Conservation (phyloP, 1,140 invertebrate species). For the Planococcus citri region DNA sequence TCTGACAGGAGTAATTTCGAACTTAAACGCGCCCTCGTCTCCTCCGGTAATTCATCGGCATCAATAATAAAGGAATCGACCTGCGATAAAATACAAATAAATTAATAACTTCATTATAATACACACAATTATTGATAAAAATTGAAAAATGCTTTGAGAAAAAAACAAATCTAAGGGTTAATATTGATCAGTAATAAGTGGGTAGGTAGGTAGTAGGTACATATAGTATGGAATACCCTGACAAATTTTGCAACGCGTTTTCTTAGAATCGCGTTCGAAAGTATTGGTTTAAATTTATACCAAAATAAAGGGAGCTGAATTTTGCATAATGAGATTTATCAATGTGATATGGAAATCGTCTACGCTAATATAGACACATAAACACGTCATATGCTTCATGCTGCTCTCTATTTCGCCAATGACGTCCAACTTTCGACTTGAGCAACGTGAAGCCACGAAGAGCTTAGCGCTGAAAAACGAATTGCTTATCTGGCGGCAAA, state of each 20-base stretch:
- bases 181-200: neutral
- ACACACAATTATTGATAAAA: neutral
- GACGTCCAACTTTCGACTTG: neutral
- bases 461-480: too few relatives aligned
- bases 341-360: neutral
- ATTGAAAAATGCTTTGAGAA: too few relatives aligned
- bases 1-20: constrained; percentile 54
- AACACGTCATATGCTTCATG: neutral
- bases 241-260: too few relatives aligned
- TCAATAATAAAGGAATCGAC: constrained; percentile 55
- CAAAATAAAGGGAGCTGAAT: too few relatives aligned
- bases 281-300: too few relatives aligned
- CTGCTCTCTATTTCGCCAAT: neutral
- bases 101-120: neutral
- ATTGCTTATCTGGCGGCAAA: too few relatives aligned
- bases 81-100: constrained; percentile 34
- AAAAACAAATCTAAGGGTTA: neutral
- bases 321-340: neutral
- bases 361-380: neutral
- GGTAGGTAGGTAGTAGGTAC: neutral
- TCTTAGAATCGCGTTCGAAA: too few relatives aligned
- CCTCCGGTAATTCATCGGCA: constrained; percentile 51
- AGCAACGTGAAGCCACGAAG: too few relatives aligned
- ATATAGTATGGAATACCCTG: too few relatives aligned
- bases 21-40: constrained; percentile 35